Evolutionary conservation across 2,113 vertebrate species (phyloP), one percentile per base, ranked within the genome.

Genomic region (Carassius gibelio): DNA sequence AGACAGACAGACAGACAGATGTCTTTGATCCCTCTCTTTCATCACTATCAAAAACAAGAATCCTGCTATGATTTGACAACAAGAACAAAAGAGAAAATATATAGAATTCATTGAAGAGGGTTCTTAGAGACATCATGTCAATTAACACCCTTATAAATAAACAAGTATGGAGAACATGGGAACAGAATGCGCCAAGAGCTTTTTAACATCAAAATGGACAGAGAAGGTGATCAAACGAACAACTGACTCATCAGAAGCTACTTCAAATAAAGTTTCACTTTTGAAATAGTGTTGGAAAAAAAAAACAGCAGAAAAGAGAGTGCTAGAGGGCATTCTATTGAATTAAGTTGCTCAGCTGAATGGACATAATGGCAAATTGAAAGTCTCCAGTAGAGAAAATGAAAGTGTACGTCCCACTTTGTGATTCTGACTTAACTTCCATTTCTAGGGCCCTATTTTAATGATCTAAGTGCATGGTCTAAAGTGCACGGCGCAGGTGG

Each of bases 181-280:
- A n/a, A 75, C 76, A 82, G 36, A 15, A 48, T 82, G 81, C 82
- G 38, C 74, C 17, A 42, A 64, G n/a, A 81, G 71, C 62, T 45
- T 81, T 61, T 75, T 57, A 68, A 26, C 81, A 84, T 88, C 10
- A 76, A 62, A 82, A 5, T 42, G 42, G 71, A 23, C 36, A 6
- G 34, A 72, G 55, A 42, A 72, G 42, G 71, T 26, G 42, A 75
- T 75, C 71, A 75, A 50, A 48, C 5, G 5, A 74, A 74, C 42
- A 42, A 75, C 0, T 23, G 45, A 76, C 48, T 48, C 23, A 76
- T 76, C 15, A 1, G 75, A 61, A 5, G 15, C 15, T 8, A 52
- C 26, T 55, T 34, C 3, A 71, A 71, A 76, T 3, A 55, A 48
- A 26, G 3, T 50, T 26, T 11, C 13, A 11, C n/a, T 66, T 66